These are phyloP conservation scores for Willisornis vidua DNA, from an alignment of 2,113 vertebrate species.

Conservation along the genomic window DNA sequence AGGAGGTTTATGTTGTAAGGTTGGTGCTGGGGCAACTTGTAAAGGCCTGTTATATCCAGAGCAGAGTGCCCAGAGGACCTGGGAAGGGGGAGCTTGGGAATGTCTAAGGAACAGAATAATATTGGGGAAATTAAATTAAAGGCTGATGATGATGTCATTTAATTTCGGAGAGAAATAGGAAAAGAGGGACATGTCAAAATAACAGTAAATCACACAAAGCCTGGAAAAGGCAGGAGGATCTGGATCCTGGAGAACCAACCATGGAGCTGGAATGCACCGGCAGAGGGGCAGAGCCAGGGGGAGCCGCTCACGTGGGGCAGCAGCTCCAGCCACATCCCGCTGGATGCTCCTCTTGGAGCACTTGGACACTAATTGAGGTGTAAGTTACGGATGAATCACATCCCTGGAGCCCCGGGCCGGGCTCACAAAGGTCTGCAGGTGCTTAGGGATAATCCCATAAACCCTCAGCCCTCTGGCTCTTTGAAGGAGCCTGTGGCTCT, in stretches of 20 bases:
- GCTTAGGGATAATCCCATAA: conserved; percentile 47
- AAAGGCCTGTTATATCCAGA: not conserved
- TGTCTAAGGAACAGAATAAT: not conserved
- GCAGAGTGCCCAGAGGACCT: not conserved
- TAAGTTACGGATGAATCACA: not conserved
- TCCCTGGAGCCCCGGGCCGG: accelerated
- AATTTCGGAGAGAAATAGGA: accelerated
- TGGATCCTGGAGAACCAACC: not conserved
- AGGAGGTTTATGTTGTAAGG: not conserved
- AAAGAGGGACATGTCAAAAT: not conserved
- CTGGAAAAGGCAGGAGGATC: not conserved
- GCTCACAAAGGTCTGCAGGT: conserved; percentile 44
- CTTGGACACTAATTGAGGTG: not conserved
- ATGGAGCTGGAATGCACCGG: not conserved
- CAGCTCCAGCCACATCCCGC: not conserved
- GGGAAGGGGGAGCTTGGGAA: not conserved
- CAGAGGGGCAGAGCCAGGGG: accelerated
- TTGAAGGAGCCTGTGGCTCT: not conserved
- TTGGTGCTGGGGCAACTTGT: not conserved
- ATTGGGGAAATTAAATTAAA: not conserved
- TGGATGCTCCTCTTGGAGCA: not conserved
- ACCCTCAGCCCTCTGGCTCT: not conserved
- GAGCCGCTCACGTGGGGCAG: accelerated
- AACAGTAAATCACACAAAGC: accelerated
- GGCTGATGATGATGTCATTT: accelerated